A percentile compares a stretch with the other conserved stretches of the same genome.
Evolutionary conservation across 2,888 invertebrate species (phyloP).

Genomic region (Danaus chrysippus): DNA sequence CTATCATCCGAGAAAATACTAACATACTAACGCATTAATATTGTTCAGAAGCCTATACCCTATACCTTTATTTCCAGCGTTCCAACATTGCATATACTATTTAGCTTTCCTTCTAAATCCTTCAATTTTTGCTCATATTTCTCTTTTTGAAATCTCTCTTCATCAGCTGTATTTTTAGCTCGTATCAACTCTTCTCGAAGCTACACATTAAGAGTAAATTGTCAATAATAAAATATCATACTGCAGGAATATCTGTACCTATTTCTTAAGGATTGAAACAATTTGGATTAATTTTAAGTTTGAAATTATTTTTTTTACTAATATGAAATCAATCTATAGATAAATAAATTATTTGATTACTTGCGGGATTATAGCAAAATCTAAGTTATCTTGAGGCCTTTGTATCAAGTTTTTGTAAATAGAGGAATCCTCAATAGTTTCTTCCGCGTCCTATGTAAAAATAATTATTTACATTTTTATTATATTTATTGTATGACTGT

Average conservation of each 20-base stretch:
- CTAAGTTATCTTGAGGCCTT: constrained; percentile 10
- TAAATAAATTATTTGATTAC: constrained; percentile 3
- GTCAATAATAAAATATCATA: background rate
- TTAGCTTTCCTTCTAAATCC: constrained; percentile 60
- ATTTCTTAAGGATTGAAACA: too few species aligned
- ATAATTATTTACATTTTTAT: background rate
- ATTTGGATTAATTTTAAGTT: background rate
- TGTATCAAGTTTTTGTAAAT: constrained; percentile 8
- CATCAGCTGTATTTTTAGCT: constrained; percentile 55
- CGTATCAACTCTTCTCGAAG: constrained; percentile 57
- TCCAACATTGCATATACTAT: constrained; percentile 49
- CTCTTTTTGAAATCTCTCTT: constrained; percentile 54
- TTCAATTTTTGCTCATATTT: constrained; percentile 59
- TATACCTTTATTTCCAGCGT: constrained; percentile 30
- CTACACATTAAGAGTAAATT: constrained; percentile 28
- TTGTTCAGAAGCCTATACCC: background rate
- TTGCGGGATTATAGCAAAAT: constrained; percentile 9
- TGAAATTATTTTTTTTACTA: background rate
- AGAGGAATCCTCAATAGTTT: background rate
- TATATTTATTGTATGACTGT: background rate
- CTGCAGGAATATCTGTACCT: too few species aligned
- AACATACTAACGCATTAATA: too few species aligned
- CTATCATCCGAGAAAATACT: too few species aligned
- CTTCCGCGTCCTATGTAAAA: constrained; percentile 3
- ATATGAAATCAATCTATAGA: background rate